Evolutionary conservation across 2,113 vertebrate genomes (phyloP).

Genomic region (Oryzias woworae): DNA sequence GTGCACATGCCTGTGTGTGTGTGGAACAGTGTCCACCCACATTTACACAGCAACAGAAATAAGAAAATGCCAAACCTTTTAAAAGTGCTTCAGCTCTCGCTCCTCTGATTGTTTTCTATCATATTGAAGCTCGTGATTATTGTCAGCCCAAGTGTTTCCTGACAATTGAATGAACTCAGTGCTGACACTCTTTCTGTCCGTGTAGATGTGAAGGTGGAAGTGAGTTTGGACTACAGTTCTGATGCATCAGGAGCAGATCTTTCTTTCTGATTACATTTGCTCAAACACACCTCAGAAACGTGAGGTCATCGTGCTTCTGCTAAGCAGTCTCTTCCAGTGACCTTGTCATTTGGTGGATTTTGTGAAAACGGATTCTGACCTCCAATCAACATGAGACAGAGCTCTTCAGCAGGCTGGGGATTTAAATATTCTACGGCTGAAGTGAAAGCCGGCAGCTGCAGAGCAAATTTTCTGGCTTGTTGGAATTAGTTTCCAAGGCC

Average conservation of each 20-base stretch:
- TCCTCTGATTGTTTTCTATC: too few relatives aligned
- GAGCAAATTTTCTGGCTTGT: background rate
- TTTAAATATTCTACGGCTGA: background rate
- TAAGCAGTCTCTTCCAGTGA: background rate
- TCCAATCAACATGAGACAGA: background rate
- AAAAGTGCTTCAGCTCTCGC: too few relatives aligned
- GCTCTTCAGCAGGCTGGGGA: background rate
- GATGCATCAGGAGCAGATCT: background rate
- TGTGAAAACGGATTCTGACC: background rate
- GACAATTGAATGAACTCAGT: too few relatives aligned
- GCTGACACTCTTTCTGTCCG: background rate
- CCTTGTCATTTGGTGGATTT: slow-evolving; percentile 1
- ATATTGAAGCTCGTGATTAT: too few relatives aligned
- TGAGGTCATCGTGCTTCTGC: slow-evolving; percentile 21
- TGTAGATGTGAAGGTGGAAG: too few relatives aligned
- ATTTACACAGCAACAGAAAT: too few relatives aligned
- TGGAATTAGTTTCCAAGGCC: slow-evolving; percentile 10
- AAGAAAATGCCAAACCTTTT: too few relatives aligned
- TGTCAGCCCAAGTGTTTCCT: too few relatives aligned
- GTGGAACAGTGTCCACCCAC: too few relatives aligned
- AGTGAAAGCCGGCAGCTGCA: background rate
- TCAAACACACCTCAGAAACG: background rate
- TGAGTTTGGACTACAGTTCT: background rate
- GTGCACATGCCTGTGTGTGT: too few relatives aligned
- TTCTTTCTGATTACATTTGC: background rate